phyloP scores from a whole-genome alignment of 2,113 vertebrate species.

The Eublepharis macularius region DNA sequence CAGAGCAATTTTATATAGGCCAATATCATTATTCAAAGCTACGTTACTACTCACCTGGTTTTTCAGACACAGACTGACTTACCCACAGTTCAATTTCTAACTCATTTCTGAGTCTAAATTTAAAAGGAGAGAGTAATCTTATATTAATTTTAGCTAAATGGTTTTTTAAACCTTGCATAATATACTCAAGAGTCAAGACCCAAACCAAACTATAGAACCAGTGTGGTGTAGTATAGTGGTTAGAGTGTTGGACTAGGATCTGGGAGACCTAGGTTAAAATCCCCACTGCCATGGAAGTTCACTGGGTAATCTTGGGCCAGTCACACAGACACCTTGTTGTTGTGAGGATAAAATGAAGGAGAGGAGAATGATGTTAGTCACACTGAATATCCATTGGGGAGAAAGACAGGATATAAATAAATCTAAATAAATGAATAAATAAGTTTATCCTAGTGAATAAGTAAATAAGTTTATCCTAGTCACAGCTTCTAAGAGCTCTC shows the following conservation, averaged over 20 bases:
- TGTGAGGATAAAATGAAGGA: too few relatives aligned
- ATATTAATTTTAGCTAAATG: background rate
- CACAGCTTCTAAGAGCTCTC: too few relatives aligned
- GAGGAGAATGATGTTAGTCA: too few relatives aligned
- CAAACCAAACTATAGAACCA: background rate
- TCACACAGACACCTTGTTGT: background rate
- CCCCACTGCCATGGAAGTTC: background rate
- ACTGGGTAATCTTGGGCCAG: background rate
- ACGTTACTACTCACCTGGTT: slow-evolving; percentile 2
- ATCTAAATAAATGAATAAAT: background rate
- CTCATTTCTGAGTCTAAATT: slow-evolving; percentile 64
- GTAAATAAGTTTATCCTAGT: too few relatives aligned
- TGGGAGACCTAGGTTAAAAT: background rate
- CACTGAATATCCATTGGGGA: too few relatives aligned
- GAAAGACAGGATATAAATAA: background rate
- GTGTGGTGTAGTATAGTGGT: too few relatives aligned
- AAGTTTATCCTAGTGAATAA: too few relatives aligned
- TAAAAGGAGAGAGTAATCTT: background rate
- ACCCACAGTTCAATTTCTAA: slow-evolving; percentile 28
- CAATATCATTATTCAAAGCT: background rate
- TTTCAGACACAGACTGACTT: slow-evolving; percentile 19
- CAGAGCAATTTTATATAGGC: background rate
- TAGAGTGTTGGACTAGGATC: too few relatives aligned
- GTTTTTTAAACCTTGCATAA: background rate
- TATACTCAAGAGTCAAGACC: background rate